These are phyloP conservation scores for Oreotrochilus melanogaster DNA, from an alignment of 2,113 vertebrate species.

Conservation along the genomic window DNA sequence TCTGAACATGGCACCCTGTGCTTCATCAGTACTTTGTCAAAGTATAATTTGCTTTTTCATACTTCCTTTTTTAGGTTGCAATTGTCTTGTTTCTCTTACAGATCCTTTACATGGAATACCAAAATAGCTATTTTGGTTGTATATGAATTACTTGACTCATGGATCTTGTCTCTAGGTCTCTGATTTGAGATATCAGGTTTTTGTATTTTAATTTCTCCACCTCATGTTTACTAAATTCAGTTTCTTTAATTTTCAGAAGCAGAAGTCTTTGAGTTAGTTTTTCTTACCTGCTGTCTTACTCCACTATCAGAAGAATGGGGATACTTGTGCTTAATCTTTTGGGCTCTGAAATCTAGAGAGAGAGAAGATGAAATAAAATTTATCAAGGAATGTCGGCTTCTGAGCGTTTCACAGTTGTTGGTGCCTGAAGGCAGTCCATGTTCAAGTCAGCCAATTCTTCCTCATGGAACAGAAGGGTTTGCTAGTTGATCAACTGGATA, in stretches of 20 bases:
- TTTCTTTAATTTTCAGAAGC: neutral
- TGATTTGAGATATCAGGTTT: neutral
- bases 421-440: neutral
- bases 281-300: neutral
- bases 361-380: neutral
- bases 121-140: neutral
- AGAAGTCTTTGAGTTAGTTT: neutral
- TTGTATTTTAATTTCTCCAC: fast-evolving
- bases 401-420: neutral
- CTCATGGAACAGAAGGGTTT: neutral
- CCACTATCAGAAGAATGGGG: neutral
- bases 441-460: fast-evolving
- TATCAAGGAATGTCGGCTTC: neutral
- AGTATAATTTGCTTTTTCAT: neutral
- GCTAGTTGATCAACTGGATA: neutral
- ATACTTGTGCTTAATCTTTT: neutral
- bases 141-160: fast-evolving
- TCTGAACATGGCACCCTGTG: neutral
- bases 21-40: neutral
- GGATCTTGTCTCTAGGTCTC: fast-evolving
- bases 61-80: neutral
- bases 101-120: neutral
- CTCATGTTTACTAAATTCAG: neutral
- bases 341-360: neutral
- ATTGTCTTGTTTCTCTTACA: neutral